Evolutionary conservation across 2,797 vertebrate species (phyloP).

Genomic region (Acrossocheilus wenchowensis): DNA sequence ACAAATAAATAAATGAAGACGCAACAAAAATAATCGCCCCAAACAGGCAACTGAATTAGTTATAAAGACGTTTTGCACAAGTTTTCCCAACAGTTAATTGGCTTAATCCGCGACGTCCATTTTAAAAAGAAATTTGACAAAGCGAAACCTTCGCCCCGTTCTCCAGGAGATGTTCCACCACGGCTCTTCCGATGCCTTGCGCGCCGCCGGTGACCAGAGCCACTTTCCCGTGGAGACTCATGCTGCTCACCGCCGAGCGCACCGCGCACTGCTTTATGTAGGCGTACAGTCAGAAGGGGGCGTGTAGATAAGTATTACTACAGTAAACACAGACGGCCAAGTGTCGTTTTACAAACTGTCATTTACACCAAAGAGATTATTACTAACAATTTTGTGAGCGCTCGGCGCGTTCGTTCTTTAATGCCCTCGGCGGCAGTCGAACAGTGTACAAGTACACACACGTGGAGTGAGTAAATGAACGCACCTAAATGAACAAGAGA

Average conservation of each 20-base stretch:
- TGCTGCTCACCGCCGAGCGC: conserved; percentile 60
- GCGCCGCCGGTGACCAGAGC: conserved; percentile 89
- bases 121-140: background rate
- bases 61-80: background rate
- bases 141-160: conserved; percentile 63
- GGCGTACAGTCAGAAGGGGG: conserved; percentile 51
- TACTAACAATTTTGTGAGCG: background rate
- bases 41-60: background rate
- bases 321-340: conserved; percentile 41
- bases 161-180: conserved; percentile 59
- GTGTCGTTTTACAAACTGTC: conserved; percentile 46
- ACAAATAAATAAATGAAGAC: background rate
- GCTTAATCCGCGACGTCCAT: background rate
- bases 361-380: conserved; percentile 8
- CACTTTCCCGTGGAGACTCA: conserved; percentile 86
- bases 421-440: background rate
- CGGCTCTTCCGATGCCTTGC: conserved; percentile 85
- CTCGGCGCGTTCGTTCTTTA: background rate
- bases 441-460: conserved; percentile 17
- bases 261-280: conserved; percentile 56
- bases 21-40: background rate
- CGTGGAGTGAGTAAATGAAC: background rate
- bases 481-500: background rate
- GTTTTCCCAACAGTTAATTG: background rate
- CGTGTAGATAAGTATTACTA: conserved; percentile 44